Evolutionary conservation across 2,888 invertebrate genomes (phyloP).

Genomic region (Diploptera punctata): DNA sequence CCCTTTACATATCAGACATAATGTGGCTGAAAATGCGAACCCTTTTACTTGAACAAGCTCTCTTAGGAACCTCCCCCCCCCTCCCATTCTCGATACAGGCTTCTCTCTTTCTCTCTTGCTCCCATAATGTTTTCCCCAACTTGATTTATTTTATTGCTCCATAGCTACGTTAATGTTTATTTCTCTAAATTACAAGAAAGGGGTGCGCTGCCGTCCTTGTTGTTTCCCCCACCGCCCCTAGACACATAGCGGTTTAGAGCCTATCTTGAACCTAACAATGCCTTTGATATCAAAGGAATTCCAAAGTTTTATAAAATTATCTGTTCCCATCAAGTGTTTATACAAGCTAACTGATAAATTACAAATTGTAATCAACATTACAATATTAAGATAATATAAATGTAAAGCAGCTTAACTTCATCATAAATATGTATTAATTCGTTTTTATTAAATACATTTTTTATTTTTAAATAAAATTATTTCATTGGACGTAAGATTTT

Average conservation of each 20-base stretch:
- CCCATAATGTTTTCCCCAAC: constrained; percentile 47
- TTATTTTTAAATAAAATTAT: no score
- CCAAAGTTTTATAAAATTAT: no score
- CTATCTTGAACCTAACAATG: constrained; percentile 9
- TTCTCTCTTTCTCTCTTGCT: constrained; percentile 31
- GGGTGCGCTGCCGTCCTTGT: constrained; percentile 51
- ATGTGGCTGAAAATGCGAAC: constrained; percentile 31
- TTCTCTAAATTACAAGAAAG: constrained; percentile 65
- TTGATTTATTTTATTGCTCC: constrained; percentile 65
- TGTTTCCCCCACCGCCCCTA: no score
- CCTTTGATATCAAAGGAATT: no score
- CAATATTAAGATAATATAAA: no score
- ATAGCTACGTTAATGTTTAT: constrained; percentile 64
- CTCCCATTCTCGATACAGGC: constrained; percentile 6
- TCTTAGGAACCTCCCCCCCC: constrained; percentile 18
- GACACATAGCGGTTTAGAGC: constrained; percentile 5
- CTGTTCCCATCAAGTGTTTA: no score
- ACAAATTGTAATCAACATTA: no score
- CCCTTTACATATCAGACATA: constrained; percentile 4
- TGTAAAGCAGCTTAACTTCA: no score
- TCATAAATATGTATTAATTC: no score
- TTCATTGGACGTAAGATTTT: no score
- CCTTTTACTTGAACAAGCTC: constrained; percentile 31
- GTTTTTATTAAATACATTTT: no score
- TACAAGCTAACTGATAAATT: no score